Conservation (phyloP, 2,797 vertebrate genomes). For the Mormyrops attenuatus region DNA sequence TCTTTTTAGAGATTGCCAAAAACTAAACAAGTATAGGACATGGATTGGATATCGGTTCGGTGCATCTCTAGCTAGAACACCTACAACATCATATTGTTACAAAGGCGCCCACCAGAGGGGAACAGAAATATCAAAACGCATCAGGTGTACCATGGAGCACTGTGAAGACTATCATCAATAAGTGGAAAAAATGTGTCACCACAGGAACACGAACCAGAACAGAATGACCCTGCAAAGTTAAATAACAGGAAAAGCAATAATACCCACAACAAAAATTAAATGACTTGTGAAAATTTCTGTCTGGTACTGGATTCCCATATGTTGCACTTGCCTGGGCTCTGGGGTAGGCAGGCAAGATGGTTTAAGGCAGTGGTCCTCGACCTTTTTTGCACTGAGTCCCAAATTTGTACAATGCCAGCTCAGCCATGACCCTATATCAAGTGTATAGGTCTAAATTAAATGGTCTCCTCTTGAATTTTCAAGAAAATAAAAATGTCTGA, state of each 20-base stretch:
- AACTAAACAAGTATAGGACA: too few relatives aligned
- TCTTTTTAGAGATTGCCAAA: too few relatives aligned
- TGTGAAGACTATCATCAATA: not conserved
- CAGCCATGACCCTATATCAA: too few relatives aligned
- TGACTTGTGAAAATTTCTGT: not conserved
- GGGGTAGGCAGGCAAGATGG: too few relatives aligned
- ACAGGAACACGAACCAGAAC: not conserved
- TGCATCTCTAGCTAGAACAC: not conserved
- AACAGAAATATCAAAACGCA: not conserved
- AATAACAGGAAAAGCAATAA: not conserved
- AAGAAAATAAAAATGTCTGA: not conserved
- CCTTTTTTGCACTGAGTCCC: too few relatives aligned
- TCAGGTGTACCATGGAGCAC: not conserved
- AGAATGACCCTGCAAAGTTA: not conserved
- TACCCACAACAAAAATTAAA: not conserved
- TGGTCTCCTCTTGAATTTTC: not conserved
- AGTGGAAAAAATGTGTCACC: not conserved
- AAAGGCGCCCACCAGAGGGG: not conserved
- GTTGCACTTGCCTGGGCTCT: too few relatives aligned
- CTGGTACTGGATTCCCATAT: too few relatives aligned
- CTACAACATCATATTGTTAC: not conserved
- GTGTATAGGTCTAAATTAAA: not conserved
- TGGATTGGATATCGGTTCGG: too few relatives aligned
- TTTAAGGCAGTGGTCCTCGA: too few relatives aligned
- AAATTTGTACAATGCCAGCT: too few relatives aligned